phyloP scores from a whole-genome alignment of 92 coral and sea anemone species.

The Zoanthus solanderi region DNA sequence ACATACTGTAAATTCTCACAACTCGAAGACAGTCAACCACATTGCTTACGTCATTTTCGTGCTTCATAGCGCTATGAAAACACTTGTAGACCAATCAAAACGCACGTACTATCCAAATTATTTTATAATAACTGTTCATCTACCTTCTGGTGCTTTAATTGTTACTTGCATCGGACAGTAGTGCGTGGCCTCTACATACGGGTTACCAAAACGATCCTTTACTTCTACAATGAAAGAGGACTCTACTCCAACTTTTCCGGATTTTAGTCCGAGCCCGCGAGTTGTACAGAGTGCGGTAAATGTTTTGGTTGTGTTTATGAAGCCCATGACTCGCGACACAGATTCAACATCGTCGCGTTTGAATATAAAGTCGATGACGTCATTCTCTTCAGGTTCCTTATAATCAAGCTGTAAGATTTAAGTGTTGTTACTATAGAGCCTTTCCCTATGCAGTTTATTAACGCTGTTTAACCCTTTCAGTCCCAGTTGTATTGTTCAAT shows the following conservation, averaged over 20 bases:
- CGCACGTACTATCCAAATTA: too few species aligned
- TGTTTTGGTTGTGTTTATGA: constrained; percentile 76
- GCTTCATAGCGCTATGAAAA: too few species aligned
- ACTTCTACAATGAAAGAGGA: constrained; percentile 70
- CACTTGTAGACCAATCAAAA: too few species aligned
- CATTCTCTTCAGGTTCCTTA: constrained; percentile 90
- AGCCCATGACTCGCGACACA: constrained; percentile 82
- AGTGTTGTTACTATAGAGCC: not conserved
- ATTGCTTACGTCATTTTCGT: too few species aligned
- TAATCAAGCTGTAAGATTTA: constrained; percentile 75
- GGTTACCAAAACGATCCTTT: constrained; percentile 83
- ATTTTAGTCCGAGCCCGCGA: constrained; percentile 75
- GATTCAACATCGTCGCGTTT: constrained; percentile 71
- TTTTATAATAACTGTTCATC: too few species aligned
- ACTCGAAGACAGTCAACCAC: too few species aligned
- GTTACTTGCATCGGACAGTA: constrained; percentile 76
- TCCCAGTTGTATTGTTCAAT: too few species aligned
- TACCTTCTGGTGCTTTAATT: constrained; percentile 84
- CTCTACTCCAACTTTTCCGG: constrained; percentile 94
- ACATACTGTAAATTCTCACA: too few species aligned
- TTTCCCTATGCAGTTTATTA: not conserved
- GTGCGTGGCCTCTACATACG: constrained; percentile 82
- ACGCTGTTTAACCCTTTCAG: not conserved
- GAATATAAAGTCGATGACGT: constrained; percentile 86
- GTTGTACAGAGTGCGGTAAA: constrained; percentile 76